These are phyloP conservation scores for Myocastor coypus DNA, from an alignment of 2,113 vertebrate genomes.

Conservation along the genomic window DNA sequence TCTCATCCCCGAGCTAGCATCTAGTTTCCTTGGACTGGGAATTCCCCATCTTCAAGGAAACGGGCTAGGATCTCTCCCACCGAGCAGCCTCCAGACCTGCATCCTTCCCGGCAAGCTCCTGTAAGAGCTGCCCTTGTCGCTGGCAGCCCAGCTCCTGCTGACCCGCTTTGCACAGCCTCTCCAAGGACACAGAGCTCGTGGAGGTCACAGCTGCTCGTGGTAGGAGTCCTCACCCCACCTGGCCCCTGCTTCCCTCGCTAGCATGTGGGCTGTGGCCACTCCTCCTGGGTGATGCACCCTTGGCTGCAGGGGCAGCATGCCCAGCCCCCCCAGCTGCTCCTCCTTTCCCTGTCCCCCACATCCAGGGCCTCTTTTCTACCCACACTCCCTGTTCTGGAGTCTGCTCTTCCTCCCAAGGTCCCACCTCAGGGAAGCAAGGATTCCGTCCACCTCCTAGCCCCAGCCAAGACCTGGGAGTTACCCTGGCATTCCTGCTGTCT, in stretches of 20 bases:
- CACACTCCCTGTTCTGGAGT: too few relatives aligned
- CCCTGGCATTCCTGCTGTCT: background rate
- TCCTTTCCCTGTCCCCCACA: background rate
- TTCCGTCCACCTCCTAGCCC: background rate
- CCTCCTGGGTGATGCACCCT: too few relatives aligned
- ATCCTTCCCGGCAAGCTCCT: background rate
- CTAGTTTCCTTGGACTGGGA: background rate
- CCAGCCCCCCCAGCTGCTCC: background rate
- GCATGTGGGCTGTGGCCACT: fast-evolving
- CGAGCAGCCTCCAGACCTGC: background rate
- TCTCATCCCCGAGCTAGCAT: background rate
- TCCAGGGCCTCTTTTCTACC: too few relatives aligned
- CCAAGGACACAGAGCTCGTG: background rate
- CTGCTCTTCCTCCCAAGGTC: too few relatives aligned
- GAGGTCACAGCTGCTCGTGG: background rate
- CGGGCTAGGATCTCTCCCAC: background rate
- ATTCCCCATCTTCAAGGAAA: background rate
- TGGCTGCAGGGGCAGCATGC: too few relatives aligned
- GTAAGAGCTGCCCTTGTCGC: background rate
- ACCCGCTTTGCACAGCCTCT: background rate
- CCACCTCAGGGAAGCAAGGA: fast-evolving
- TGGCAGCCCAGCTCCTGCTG: background rate
- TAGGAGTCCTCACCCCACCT: background rate
- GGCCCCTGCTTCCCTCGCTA: background rate
- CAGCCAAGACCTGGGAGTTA: background rate